Evolutionary conservation across 2,797 vertebrate genomes (phyloP), one percentile per base, ranked within the genome.

Genomic region (Microchirus variegatus): DNA sequence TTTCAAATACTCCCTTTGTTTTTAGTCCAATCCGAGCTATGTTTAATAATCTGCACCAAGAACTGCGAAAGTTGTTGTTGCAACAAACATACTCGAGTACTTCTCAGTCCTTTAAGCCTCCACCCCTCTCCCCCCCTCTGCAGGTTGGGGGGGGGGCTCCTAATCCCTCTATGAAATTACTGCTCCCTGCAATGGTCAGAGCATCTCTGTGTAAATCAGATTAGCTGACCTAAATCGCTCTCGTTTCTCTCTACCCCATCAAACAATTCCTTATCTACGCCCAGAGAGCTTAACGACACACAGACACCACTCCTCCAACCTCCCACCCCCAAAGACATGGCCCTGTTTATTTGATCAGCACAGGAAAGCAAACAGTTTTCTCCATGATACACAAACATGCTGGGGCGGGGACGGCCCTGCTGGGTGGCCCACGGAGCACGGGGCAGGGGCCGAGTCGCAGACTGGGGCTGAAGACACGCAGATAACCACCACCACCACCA

Each of bases 111-210:
- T 73, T 61, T 72, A 84, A 85, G 76, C 85, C 73, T 70, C 75
- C 82, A 85, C 70, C 72, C 65, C 75, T 85, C 83, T 78, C 78
- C 73, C 73, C 78, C 72, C 79, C 77, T 81, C 75, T 61, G 78
- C 75, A 81, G 80, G 83, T 75, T 78, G 69, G 78, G 59, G 51
- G 69, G 70, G 54, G 70, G 66, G 86, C 70, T 84, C 80, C 88
- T 95, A 94, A 95, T 95, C 94, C 94, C 84, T 91, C 92, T 85
- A 82, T 92, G 94, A 95, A 95, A 95, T 94, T 94, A 94, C 90
- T 78, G 92, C 86, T 94, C 92, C 92, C 93, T 85, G 89, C 90
- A 87, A 92, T 86, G 90, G 85, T 85, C 82, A 89, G 90, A 75
- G 89, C 92, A 76, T 87, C 91, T 91, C 86, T 73, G 87, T 85